phyloP scores from a whole-genome alignment of 2,113 vertebrate genomes.

The Ginglymostoma cirratum region DNA sequence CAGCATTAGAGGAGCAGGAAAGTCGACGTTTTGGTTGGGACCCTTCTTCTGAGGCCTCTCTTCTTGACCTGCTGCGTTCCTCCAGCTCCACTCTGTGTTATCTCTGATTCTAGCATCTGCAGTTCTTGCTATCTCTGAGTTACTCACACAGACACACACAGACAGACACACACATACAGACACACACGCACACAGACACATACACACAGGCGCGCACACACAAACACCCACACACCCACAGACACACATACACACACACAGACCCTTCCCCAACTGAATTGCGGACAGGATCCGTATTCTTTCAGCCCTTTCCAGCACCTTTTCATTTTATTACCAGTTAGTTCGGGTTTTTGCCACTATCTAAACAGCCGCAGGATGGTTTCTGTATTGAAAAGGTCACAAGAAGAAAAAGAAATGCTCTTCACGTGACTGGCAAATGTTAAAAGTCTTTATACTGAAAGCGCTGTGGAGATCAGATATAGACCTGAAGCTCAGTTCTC shows the following conservation, averaged over 20 bases:
- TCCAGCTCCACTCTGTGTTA: too few species aligned
- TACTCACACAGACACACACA: background rate
- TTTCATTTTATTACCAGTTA: background rate
- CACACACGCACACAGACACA: background rate
- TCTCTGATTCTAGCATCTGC: too few species aligned
- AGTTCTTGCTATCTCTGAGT: too few species aligned
- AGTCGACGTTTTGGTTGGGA: too few species aligned
- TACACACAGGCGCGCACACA: too few species aligned
- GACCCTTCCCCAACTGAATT: background rate
- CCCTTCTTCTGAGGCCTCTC: too few species aligned
- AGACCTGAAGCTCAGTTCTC: background rate
- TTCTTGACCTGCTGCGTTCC: too few species aligned
- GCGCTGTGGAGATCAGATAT: too few species aligned
- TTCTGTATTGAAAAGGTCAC: conserved; percentile 29
- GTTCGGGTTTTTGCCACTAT: background rate
- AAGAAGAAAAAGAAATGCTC: background rate
- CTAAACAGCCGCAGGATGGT: background rate
- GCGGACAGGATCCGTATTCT: background rate
- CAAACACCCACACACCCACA: background rate
- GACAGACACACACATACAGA: background rate
- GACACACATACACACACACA: background rate
- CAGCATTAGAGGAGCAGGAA: too few species aligned
- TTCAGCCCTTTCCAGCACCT: background rate
- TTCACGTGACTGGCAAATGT: background rate
- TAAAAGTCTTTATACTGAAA: background rate